These are phyloP conservation scores for Meda fulgida DNA, from an alignment of 2,797 vertebrate genomes.

Conservation along the genomic window DNA sequence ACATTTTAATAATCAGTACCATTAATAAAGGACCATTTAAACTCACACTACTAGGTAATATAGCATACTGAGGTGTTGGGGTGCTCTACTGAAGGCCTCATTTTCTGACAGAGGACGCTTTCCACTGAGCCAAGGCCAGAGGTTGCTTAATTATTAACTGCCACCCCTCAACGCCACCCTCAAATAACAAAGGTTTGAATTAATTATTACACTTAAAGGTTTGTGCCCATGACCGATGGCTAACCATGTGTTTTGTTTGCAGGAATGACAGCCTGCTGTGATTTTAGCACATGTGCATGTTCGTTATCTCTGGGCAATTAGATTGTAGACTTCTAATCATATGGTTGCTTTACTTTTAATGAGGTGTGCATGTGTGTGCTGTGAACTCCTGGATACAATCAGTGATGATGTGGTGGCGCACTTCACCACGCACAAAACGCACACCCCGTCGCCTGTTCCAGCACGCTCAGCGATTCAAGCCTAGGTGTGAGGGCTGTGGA, in stretches of 20 bases:
- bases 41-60: too few species aligned
- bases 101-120: slow-evolving; percentile 58
- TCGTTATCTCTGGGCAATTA: slow-evolving; percentile 63
- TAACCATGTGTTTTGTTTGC: slow-evolving; percentile 69
- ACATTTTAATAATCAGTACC: not conserved
- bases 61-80: slow-evolving; percentile 19
- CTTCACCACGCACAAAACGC: slow-evolving; percentile 18
- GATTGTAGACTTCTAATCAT: slow-evolving; percentile 53
- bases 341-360: slow-evolving; percentile 64
- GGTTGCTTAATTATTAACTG: slow-evolving; percentile 73
- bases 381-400: not conserved
- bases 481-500: slow-evolving; percentile 10
- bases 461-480: slow-evolving; percentile 35
- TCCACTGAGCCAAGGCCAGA: slow-evolving; percentile 65
- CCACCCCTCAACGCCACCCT: slow-evolving; percentile 60
- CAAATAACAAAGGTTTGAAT: slow-evolving; percentile 70
- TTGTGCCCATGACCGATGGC: slow-evolving; percentile 52
- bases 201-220: slow-evolving; percentile 70
- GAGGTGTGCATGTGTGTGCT: slow-evolving; percentile 53
- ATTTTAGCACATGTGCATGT: slow-evolving; percentile 59
- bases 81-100: slow-evolving; percentile 41
- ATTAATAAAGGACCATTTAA: not conserved
- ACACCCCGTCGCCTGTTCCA: slow-evolving; percentile 23
- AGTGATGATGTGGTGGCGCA: slow-evolving; percentile 6
- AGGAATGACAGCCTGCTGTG: slow-evolving; percentile 65